Evolutionary conservation across 2,888 invertebrate genomes (phyloP), one percentile per base, ranked within the genome.

Genomic region (Plebejus melissa): DNA sequence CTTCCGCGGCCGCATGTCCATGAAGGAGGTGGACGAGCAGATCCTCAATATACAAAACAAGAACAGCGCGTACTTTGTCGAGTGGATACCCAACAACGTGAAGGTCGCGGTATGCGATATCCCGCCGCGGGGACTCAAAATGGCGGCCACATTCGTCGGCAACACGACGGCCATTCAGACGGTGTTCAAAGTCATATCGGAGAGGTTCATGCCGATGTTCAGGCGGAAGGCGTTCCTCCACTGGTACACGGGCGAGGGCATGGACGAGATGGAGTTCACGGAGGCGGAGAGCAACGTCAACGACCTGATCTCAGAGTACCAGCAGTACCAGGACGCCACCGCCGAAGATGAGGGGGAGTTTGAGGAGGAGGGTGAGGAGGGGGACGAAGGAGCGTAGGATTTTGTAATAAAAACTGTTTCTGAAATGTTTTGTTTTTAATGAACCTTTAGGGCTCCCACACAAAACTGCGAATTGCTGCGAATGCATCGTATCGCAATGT

Each of bases 191-290:
- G 95, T 98, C 87, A 96, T 97, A 81, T 96, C 96, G 32, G 97
- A 97, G 85, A 97, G 98, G 88, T 98, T 97, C 85, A 96, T 96
- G 76, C 97, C 97, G 82, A 98, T 99, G 98, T 98, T 98, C 95
- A 95, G 98, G 83, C 95, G 98, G 84, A 98, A 98, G 94, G 98
- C 98, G 84, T 98, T 98, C 95, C 95, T 98, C 83, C 98, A 98
- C 94, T 99, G 98, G 98, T 99, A 97, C 91, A 97, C 97, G 58
- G 97, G 97, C 76, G 98, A 98, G 87, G 98, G 98, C 80, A 98
- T 98, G 98, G 98, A 98, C 84, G 97, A 98, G 86, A 96, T 97
- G 96, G 98, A 98, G 90, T 98, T 98, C 94, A 97, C 97, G 1
- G 98, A 98, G 89, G 98, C 98, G 0, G 98, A 98, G 87, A 97